Conservation (phyloP, 2,113 vertebrate species). For the Pungitius pungitius region DNA sequence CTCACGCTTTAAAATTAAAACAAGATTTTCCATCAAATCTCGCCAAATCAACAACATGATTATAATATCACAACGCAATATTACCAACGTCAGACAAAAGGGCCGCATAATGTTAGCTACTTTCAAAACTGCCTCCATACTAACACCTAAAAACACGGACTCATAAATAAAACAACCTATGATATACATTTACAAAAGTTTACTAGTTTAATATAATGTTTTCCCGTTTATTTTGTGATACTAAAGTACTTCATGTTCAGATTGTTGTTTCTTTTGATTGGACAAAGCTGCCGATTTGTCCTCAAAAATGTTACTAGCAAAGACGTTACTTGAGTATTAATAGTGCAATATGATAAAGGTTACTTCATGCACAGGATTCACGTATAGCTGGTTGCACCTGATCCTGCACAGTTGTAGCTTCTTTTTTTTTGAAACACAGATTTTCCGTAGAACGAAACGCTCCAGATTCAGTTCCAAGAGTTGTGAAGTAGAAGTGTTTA, state of each 20-base stretch:
- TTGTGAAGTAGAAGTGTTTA: conserved; percentile 9
- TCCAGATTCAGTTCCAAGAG: background rate
- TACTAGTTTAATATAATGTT: background rate
- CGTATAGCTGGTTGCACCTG: conserved; percentile 15
- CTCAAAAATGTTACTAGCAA: background rate
- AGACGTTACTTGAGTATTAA: background rate
- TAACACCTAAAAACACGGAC: background rate
- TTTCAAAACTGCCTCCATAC: background rate
- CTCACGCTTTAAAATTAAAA: background rate
- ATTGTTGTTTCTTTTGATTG: background rate
- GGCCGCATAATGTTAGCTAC: background rate
- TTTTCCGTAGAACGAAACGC: background rate
- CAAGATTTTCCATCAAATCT: background rate
- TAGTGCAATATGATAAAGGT: background rate
- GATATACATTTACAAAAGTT: background rate
- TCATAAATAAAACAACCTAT: background rate
- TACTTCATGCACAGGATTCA: conserved; percentile 3
- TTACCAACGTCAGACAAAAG: background rate
- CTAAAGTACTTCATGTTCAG: background rate
- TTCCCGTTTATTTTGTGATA: background rate
- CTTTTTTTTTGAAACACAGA: background rate
- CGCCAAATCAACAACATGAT: background rate
- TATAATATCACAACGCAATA: background rate
- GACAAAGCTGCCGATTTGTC: background rate
- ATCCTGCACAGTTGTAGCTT: background rate